These are phyloP conservation scores for Promerops cafer DNA, from an alignment of 2,113 vertebrate species.

Conservation along the genomic window DNA sequence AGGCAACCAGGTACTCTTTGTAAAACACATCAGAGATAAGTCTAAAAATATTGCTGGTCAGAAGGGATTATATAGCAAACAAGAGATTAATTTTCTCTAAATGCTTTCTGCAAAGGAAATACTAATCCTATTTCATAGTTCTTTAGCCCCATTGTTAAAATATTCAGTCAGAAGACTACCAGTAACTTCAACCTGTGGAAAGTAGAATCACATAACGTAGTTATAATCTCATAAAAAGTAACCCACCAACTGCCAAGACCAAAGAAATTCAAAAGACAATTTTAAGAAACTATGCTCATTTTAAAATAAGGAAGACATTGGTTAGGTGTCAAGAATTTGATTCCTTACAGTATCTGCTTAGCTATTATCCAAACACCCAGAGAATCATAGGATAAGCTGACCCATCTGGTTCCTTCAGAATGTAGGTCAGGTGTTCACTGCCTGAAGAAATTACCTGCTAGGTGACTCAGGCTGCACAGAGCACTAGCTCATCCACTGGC, in stretches of 20 bases:
- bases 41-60: background rate
- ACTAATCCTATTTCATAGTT: background rate
- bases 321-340: background rate
- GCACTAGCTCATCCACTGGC: background rate
- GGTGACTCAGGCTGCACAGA: background rate
- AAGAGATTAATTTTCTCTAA: background rate
- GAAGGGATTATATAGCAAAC: background rate
- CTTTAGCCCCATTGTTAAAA: background rate
- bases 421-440: background rate
- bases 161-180: background rate
- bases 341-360: background rate
- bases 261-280: background rate
- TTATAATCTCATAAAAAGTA: background rate
- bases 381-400: background rate
- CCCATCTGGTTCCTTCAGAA: background rate
- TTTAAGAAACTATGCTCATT: background rate
- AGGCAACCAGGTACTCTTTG: background rate
- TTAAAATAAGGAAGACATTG: background rate
- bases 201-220: background rate
- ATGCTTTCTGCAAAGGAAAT: background rate
- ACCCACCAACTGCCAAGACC: background rate
- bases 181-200: background rate
- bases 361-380: background rate
- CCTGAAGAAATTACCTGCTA: background rate
- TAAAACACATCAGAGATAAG: background rate